Percentiles rank a stretch among this genome's conserved stretches.
phyloP scores from a whole-genome alignment of 2,888 invertebrate genomes.

The Ctena decussata region DNA sequence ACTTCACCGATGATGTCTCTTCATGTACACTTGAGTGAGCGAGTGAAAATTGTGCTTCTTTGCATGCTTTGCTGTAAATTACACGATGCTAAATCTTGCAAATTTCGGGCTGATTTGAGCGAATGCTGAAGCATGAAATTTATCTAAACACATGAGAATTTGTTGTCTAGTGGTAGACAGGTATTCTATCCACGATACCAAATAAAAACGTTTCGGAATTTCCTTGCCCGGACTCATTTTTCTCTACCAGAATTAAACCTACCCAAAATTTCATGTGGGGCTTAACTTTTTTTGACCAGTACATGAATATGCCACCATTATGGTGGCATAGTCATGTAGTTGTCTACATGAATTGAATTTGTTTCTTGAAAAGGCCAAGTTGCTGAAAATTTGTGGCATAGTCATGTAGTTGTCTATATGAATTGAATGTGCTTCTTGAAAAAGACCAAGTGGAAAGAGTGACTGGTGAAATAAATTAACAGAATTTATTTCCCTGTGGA shows the following conservation, averaged over 20 bases:
- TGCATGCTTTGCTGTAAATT: neutral
- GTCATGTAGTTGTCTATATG: too few relatives aligned
- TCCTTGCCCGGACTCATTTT: neutral
- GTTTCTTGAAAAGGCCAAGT: too few relatives aligned
- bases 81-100: neutral
- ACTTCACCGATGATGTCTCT: neutral
- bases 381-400: too few relatives aligned
- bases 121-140: neutral
- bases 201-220: neutral
- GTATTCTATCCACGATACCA: neutral
- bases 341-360: too few relatives aligned
- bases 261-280: neutral
- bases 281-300: neutral
- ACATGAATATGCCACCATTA: too few relatives aligned
- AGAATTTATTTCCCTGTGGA: too few relatives aligned
- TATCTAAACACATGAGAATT: neutral
- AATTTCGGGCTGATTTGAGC: neutral
- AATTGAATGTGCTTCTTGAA: too few relatives aligned
- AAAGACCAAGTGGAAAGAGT: too few relatives aligned
- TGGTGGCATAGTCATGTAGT: too few relatives aligned
- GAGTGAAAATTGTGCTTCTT: neutral
- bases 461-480: too few relatives aligned
- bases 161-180: neutral
- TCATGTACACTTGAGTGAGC: neutral
- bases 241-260: neutral